Evolutionary conservation across 1,140 invertebrate species (phyloP).

Genomic region (Argopecten irradians): DNA sequence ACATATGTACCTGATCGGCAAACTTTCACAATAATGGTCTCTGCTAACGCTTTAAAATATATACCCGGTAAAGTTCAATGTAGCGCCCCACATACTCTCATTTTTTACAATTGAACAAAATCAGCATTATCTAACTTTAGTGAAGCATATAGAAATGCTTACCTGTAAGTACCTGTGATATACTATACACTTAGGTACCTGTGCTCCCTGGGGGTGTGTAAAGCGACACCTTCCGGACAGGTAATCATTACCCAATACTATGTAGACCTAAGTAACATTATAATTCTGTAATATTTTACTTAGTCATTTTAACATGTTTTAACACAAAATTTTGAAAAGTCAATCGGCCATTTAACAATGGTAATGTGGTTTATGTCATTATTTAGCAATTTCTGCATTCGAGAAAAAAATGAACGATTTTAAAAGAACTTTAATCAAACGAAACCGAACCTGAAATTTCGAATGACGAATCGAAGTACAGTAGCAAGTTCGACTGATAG

Average conservation of each 20-base stretch:
- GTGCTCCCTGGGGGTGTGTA: neutral
- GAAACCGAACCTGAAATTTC: too few relatives aligned
- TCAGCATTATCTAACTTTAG: conserved; percentile 4
- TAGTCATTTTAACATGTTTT: neutral
- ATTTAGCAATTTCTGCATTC: too few relatives aligned
- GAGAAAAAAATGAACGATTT: too few relatives aligned
- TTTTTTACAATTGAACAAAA: conserved; percentile 13
- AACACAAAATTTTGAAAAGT: neutral
- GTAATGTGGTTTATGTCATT: neutral
- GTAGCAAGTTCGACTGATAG: too few relatives aligned
- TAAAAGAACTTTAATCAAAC: too few relatives aligned
- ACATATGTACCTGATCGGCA: neutral
- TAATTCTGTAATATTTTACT: neutral
- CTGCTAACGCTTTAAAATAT: neutral
- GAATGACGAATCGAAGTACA: too few relatives aligned
- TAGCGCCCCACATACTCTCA: neutral
- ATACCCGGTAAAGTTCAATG: neutral
- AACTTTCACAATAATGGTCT: neutral
- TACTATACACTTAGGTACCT: neutral
- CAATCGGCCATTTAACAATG: neutral
- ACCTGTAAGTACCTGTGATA: neutral
- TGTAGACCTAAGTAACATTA: neutral
- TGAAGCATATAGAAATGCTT: conserved; percentile 6
- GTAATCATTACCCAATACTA: neutral
- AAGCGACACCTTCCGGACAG: conserved; percentile 19